phyloP scores from a whole-genome alignment of 2,113 vertebrate species.

The Oreocharis arfaki region DNA sequence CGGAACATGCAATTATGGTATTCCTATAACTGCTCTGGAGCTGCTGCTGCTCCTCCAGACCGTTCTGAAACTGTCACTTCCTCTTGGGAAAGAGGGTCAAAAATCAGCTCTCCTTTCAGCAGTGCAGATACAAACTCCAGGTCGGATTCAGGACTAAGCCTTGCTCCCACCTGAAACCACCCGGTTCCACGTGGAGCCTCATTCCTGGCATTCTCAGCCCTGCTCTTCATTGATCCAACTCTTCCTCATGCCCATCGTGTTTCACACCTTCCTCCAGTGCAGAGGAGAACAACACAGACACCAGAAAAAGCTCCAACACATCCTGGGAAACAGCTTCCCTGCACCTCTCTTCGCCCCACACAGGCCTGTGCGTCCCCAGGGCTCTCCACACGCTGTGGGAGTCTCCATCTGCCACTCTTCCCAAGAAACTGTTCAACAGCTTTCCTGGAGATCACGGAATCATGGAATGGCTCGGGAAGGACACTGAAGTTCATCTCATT shows the following conservation, averaged over 20 bases:
- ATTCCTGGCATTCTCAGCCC: background rate
- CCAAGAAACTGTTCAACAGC: background rate
- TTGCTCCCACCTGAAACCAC: background rate
- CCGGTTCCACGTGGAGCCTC: background rate
- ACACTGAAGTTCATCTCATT: background rate
- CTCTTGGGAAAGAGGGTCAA: background rate
- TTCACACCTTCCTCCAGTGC: background rate
- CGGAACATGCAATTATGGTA: background rate
- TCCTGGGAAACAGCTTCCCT: background rate
- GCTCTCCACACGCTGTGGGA: fast-evolving
- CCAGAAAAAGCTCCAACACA: fast-evolving
- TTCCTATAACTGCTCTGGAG: background rate
- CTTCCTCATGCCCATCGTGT: background rate
- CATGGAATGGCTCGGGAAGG: background rate
- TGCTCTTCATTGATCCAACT: background rate
- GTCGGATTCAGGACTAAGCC: background rate
- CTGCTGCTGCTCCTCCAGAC: background rate
- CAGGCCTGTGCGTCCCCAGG: fast-evolving
- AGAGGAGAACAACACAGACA: background rate
- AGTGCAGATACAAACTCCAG: background rate
- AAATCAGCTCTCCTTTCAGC: background rate
- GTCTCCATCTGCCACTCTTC: background rate
- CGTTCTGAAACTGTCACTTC: background rate
- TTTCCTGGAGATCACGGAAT: background rate
- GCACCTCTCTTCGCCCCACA: background rate